phyloP scores from a whole-genome alignment of 2,113 vertebrate species.

The Nothobranchius kuhntae region DNA sequence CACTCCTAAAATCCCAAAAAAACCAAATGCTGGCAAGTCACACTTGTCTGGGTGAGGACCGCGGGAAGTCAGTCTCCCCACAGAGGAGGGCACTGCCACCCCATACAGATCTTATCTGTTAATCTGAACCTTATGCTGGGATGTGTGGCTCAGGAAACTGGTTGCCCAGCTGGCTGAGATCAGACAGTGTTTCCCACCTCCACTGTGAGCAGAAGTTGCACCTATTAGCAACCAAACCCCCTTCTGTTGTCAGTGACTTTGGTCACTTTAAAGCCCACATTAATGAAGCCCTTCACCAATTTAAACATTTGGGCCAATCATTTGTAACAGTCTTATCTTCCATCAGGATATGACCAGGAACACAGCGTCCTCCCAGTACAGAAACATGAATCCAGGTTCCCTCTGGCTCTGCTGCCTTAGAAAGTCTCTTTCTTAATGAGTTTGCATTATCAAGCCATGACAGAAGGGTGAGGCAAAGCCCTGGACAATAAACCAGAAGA shows the following conservation, averaged over 20 bases:
- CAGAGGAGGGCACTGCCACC: background rate
- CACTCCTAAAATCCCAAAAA: background rate
- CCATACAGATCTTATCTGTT: background rate
- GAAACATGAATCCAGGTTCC: background rate
- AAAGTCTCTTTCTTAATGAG: slow-evolving; percentile 7
- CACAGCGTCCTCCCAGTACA: slow-evolving; percentile 1
- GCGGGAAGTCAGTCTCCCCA: background rate
- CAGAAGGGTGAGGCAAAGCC: slow-evolving; percentile 9
- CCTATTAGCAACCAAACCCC: background rate
- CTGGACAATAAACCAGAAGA: slow-evolving; percentile 28
- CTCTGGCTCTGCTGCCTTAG: background rate
- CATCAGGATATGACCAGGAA: background rate
- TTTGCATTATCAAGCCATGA: background rate
- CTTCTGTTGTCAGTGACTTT: slow-evolving; percentile 1
- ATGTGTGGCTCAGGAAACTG: background rate
- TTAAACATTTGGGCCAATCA: too few species aligned
- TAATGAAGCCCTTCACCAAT: background rate
- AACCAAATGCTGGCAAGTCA: background rate
- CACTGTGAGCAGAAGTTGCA: background rate
- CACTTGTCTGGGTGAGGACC: too few species aligned
- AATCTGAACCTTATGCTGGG: background rate
- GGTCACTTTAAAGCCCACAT: background rate
- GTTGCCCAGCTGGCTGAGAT: background rate
- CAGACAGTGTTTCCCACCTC: background rate
- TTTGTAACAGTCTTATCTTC: too few species aligned